Evolutionary conservation across 2,888 invertebrate species (phyloP).

Genomic region (Pemphredon lugubris): DNA sequence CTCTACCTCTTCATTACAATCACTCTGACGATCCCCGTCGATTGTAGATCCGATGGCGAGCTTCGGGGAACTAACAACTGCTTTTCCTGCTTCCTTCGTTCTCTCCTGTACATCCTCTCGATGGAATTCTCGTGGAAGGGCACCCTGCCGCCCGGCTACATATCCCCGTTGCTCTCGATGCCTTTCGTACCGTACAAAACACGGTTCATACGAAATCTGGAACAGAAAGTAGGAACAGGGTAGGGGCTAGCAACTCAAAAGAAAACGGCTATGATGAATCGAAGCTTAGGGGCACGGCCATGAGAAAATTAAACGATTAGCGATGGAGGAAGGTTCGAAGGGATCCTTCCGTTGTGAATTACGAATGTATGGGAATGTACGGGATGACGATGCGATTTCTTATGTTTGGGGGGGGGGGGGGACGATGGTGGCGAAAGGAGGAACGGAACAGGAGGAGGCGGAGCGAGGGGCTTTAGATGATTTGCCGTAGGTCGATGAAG

Average conservation of each 20-base stretch:
- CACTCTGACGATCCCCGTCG: slow-evolving; percentile 50
- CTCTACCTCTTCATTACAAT: slow-evolving; percentile 47
- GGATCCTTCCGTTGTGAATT: slow-evolving; percentile 20
- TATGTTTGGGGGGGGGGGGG: background rate
- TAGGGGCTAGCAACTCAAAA: slow-evolving; percentile 79
- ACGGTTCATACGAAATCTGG: slow-evolving; percentile 71
- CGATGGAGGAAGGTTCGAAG: background rate
- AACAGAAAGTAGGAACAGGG: slow-evolving; percentile 79
- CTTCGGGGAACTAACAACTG: slow-evolving; percentile 14
- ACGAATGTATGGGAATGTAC: slow-evolving; percentile 10
- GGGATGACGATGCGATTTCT: slow-evolving; percentile 4
- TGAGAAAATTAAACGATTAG: slow-evolving; percentile 40
- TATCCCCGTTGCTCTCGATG: slow-evolving; percentile 61
- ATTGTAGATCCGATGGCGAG: slow-evolving; percentile 8
- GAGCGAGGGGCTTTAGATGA: slow-evolving; percentile 20
- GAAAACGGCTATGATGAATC: slow-evolving; percentile 60
- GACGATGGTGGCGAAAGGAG: slow-evolving; percentile 7
- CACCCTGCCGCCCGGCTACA: slow-evolving; percentile 56
- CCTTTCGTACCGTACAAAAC: slow-evolving; percentile 55
- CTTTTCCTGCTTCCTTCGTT: slow-evolving; percentile 8
- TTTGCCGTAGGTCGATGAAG: slow-evolving; percentile 47
- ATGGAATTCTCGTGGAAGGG: slow-evolving; percentile 30
- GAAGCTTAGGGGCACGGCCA: slow-evolving; percentile 36
- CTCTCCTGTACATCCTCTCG: slow-evolving; percentile 49
- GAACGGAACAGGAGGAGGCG: slow-evolving; percentile 3